Conservation (phyloP, 2,888 invertebrate species). For the Hedya salicella region DNA sequence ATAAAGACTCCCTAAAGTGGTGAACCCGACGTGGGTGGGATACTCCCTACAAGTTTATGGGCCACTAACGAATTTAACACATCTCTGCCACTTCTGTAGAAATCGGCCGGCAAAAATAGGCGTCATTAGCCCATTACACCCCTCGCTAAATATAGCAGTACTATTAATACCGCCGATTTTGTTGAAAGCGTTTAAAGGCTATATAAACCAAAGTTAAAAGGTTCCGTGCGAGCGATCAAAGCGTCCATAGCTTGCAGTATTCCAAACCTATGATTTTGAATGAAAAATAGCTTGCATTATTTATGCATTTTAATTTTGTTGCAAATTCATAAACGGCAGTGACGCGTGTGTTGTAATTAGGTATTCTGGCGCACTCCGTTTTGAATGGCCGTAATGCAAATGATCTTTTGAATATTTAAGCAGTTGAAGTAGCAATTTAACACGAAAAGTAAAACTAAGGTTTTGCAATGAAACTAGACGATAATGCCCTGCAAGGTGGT, state of each 20-base stretch:
- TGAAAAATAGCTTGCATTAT: conserved; percentile 16
- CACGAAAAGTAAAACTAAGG: no score
- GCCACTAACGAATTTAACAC: no score
- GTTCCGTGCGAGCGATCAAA: conserved; percentile 64
- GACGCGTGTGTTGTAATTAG: conserved; percentile 19
- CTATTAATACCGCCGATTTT: conserved; percentile 38
- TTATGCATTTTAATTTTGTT: conserved; percentile 30
- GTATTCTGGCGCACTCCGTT: conserved; percentile 12
- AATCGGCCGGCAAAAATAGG: no score
- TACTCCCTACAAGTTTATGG: no score
- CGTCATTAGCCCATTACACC: no score
- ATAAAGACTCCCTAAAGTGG: no score
- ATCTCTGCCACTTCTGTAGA: no score
- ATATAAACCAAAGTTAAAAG: conserved; percentile 54
- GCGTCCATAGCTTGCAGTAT: conserved; percentile 42
- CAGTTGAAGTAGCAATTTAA: background rate
- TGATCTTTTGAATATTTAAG: conserved; percentile 1
- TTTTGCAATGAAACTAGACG: no score
- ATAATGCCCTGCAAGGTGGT: no score
- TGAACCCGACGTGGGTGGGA: no score
- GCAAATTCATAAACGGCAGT: conserved; percentile 1
- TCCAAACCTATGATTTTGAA: conserved; percentile 29
- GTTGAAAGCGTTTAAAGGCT: conserved; percentile 56
- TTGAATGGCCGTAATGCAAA: background rate
- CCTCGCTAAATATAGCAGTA: conserved; percentile 10